Evolutionary conservation across 2,113 vertebrate species (phyloP).

Genomic region (Zonotrichia leucophrys): DNA sequence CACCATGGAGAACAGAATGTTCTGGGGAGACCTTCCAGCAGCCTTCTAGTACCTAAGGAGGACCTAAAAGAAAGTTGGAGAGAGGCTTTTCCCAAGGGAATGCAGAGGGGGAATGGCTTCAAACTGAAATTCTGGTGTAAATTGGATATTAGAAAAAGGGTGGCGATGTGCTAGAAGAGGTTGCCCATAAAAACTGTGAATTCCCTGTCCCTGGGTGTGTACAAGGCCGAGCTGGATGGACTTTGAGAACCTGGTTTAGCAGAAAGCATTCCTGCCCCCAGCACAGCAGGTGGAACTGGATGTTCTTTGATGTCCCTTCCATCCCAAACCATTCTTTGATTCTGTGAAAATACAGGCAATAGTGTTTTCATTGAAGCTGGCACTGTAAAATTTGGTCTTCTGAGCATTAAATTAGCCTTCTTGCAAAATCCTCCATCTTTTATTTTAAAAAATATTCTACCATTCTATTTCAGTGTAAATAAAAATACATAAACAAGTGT

Average conservation of each 20-base stretch:
- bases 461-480: background rate
- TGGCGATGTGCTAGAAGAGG: background rate
- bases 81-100: background rate
- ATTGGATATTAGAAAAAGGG: background rate
- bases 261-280: background rate
- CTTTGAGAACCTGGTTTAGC: background rate
- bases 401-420: background rate
- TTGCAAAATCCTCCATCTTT: background rate
- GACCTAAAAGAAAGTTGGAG: background rate
- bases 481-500: background rate
- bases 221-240: accelerated
- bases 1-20: background rate
- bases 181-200: background rate
- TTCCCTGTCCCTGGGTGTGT: background rate
- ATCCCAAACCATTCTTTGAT: background rate
- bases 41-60: background rate
- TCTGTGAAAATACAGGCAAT: background rate
- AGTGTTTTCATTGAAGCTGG: background rate
- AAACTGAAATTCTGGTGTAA: background rate
- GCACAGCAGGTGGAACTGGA: background rate
- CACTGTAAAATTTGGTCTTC: background rate
- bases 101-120: background rate
- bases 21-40: background rate
- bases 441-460: background rate
- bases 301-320: background rate